A percentile compares a stretch with the other conserved stretches of the same genome.
These are phyloP conservation scores for Antheraea assamensis DNA, from an alignment of 2,888 invertebrate species.

Conservation along the genomic window DNA sequence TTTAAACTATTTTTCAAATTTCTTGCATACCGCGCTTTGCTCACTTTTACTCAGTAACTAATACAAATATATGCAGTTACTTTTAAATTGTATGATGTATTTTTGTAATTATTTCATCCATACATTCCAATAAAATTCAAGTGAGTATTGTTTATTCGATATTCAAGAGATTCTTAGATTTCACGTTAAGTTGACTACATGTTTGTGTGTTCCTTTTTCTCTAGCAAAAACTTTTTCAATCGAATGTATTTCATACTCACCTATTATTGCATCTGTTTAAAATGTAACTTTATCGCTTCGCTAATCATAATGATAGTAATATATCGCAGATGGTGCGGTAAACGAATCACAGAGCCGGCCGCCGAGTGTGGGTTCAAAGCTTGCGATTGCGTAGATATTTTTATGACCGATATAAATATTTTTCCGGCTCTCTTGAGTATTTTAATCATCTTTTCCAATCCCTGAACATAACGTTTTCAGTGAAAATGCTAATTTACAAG, in stretches of 20 bases:
- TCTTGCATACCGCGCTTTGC: too few species aligned
- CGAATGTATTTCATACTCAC: too few species aligned
- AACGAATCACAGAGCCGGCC: background rate
- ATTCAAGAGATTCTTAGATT: too few species aligned
- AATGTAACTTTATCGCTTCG: background rate
- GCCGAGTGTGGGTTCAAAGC: background rate
- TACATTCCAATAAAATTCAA: too few species aligned
- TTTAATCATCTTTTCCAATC: background rate
- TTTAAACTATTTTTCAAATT: too few species aligned
- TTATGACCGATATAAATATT: constrained; percentile 3
- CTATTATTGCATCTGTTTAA: background rate
- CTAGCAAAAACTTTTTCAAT: too few species aligned
- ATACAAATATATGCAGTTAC: background rate
- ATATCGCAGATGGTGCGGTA: background rate
- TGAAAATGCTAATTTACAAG: background rate
- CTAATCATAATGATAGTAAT: background rate
- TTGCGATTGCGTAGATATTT: background rate
- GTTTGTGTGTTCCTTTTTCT: background rate
- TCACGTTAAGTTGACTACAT: background rate
- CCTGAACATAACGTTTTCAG: background rate
- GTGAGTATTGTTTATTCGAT: too few species aligned
- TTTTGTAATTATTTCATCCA: background rate
- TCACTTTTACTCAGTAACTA: background rate
- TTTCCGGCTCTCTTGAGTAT: background rate
- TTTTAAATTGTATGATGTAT: too few species aligned